A percentile compares a stretch with the other conserved stretches of the same genome.
phyloP scores from a whole-genome alignment of 2,888 invertebrate genomes.

The Cerceris ruficornis region DNA sequence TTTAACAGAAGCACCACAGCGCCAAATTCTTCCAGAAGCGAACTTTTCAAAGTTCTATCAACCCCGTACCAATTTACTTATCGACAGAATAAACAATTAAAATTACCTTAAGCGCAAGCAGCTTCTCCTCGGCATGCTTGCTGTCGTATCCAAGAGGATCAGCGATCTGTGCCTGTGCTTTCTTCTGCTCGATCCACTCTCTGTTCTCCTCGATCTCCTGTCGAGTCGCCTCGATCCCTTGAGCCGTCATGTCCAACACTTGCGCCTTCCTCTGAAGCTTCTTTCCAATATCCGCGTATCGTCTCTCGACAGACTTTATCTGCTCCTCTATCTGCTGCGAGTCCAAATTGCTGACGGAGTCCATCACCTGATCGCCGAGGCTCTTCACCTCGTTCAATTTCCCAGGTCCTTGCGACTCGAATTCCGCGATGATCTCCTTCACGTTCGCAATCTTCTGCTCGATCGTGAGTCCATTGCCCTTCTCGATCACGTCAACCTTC shows the following conservation, averaged over 20 bases:
- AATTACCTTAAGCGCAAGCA: conserved; percentile 86
- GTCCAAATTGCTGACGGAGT: conserved; percentile 93
- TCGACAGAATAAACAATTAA: neutral
- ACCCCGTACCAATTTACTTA: too few species aligned
- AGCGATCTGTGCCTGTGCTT: conserved; percentile 86
- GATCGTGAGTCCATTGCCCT: conserved; percentile 91
- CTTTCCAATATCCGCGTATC: conserved; percentile 92
- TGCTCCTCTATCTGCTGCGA: conserved; percentile 96
- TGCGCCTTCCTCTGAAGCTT: conserved; percentile 92
- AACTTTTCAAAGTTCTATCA: too few species aligned
- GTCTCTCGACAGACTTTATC: conserved; percentile 91
- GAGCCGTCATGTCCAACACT: conserved; percentile 91
- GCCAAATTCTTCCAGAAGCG: too few species aligned
- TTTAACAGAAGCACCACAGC: too few species aligned
- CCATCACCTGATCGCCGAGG: conserved; percentile 88
- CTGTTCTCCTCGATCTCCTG: conserved; percentile 91
- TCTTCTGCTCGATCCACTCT: conserved; percentile 91
- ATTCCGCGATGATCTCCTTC: conserved; percentile 88
- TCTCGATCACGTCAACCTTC: conserved; percentile 91
- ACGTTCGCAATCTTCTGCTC: conserved; percentile 90
- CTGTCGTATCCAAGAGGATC: conserved; percentile 90
- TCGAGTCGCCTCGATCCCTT: conserved; percentile 91
- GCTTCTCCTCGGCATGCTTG: conserved; percentile 88
- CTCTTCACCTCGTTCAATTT: conserved; percentile 88
- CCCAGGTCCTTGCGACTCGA: conserved; percentile 87